Evolutionary conservation across 2,888 invertebrate genomes (phyloP), one percentile per base, ranked within the genome.

Genomic region (Meganola albula): DNA sequence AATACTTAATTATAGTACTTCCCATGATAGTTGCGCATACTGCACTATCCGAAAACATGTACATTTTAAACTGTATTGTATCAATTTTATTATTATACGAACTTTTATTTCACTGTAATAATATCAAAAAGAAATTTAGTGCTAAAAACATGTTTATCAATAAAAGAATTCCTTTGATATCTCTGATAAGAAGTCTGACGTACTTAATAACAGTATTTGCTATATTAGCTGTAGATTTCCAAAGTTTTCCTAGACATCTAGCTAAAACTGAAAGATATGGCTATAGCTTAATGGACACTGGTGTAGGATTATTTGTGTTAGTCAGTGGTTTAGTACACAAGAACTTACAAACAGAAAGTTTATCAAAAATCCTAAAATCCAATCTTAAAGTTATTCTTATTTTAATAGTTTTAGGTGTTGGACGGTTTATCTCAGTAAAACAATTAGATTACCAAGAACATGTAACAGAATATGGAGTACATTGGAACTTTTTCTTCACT

Each of bases 401-500:
- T 27, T 56, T 86, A 25, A 7, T 91, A 10, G 29, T 89, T 0
- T 69, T 95, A 23, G 95, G 94, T 1, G 39, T 90, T 1, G 79
- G 78, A 0, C 87, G 95, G 40, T 90, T 88, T 47, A 30, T 91
- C 2, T 70, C 87, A 9, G 67, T 92, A 0, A 89, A 89, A 55
- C 68, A 89, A 23, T 76, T 92, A 1, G 90, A 93, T 48, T 99
- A 99, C 71, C 93, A 95, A 35, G 93, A 94, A 57, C 94, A 96
- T 70, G 90, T 94, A 0, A 90, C 93, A 0, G 99, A 99, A 71
- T 99, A 99, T 85, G 99, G 99, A 0, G 88, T 92, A 0, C 98
- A 99, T 72, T 97, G 98, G 95, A 99, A 99, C 76, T 99, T 99
- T 70, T 99, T 99, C 74, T 92, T 97, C 48, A 98, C 98, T 0